Evolutionary conservation across 2,888 invertebrate species (phyloP), one percentile per base, ranked within the genome.

Genomic region (Cylindroiulus punctatus): DNA sequence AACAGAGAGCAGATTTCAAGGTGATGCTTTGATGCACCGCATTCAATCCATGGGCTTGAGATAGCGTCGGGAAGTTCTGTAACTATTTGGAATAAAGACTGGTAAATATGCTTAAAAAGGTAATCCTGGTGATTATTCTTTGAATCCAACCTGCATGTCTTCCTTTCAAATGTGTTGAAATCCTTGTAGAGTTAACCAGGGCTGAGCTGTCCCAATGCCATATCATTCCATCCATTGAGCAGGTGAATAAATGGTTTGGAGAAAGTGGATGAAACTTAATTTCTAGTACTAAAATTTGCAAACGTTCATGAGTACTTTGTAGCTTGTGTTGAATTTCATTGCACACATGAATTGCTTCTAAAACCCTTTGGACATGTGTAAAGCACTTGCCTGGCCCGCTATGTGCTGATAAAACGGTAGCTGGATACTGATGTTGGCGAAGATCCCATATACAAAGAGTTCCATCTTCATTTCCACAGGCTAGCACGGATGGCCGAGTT

Each of bases 361-460:
- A 44, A 44, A 44, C 17, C 44, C 10, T 14, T 44, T 44, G 14
- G 7, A 44, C 44, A 17, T 81, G 81, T n/a, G 19, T 81, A 19
- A 14, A 82, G 19, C 36, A 47, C 84, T 85, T 86, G 89, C 90
- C 89, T 86, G 89, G 88, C 89, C 94, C 93, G 0, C 93, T 92
- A 90, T 96, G 95, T 84, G 19, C 97, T 87, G 94, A 95, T 0
- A 97, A 92, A 88, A 96, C 92, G 0, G 96, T 95, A 17, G 96
- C 94, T 0, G 97, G 97, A 90, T 94, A 96, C 3, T 94, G 94
- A 87, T 96, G 95, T 89, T 96, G 94, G 36, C 97, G 93, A 88
- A 98, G 91, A 91, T 98, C 98, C 97, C 97, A 98, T 0, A 97
- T 94, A 0, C 96, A 96, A 42, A 98, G 91, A 0, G 95, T 93